Evolutionary conservation across 2,113 vertebrate genomes (phyloP).

Genomic region (Tetrao urogallus): DNA sequence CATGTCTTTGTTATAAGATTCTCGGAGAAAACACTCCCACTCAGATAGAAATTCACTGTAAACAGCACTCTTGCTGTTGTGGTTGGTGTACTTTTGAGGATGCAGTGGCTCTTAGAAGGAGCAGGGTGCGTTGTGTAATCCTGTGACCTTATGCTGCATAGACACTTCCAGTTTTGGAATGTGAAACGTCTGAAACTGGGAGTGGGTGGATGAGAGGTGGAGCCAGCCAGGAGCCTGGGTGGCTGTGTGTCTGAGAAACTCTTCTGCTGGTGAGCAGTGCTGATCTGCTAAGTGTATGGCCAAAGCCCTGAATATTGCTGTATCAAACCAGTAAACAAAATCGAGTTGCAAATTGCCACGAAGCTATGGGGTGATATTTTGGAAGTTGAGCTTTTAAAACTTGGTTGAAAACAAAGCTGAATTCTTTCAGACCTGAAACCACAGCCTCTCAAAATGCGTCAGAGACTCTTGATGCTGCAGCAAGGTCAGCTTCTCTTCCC

Average conservation of each 20-base stretch:
- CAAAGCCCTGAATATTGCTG: constrained; percentile 1
- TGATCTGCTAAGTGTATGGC: background rate
- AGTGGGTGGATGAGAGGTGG: constrained; percentile 67
- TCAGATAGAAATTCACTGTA: constrained; percentile 54
- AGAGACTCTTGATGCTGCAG: constrained; percentile 60
- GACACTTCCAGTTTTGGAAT: constrained; percentile 72
- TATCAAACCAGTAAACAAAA: background rate
- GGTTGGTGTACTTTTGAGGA: constrained; percentile 58
- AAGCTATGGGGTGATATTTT: constrained; percentile 56
- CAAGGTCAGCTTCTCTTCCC: constrained; percentile 54
- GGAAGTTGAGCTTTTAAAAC: constrained; percentile 27
- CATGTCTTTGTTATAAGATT: constrained; percentile 47
- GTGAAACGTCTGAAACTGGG: constrained; percentile 71
- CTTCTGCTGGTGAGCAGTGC: constrained; percentile 42
- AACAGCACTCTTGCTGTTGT: constrained; percentile 46
- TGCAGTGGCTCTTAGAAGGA: constrained; percentile 57
- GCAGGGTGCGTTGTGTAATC: constrained; percentile 24
- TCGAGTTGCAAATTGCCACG: background rate
- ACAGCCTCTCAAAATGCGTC: constrained; percentile 63
- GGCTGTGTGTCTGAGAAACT: constrained; percentile 61
- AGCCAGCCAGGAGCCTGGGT: constrained; percentile 57
- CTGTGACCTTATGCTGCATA: constrained; percentile 49
- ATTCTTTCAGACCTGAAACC: constrained; percentile 55
- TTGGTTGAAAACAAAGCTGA: constrained; percentile 42
- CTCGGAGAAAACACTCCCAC: constrained; percentile 61